A percentile compares a stretch with the other conserved stretches of the same genome.
Conservation (phyloP, 2,113 vertebrate genomes). For the Trachemys scripta region DNA sequence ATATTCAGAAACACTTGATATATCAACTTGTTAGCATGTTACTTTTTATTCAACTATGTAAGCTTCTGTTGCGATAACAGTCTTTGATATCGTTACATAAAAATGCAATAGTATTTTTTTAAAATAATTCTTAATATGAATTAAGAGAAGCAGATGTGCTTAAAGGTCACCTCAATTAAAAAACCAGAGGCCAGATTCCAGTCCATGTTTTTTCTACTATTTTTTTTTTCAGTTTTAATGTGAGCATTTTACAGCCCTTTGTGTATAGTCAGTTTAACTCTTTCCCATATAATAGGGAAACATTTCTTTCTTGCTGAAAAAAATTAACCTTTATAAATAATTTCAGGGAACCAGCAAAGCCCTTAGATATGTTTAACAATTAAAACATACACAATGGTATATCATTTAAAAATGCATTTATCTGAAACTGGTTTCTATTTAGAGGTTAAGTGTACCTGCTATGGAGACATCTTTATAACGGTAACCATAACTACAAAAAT, state of each 20-base stretch:
- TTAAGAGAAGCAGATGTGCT: not conserved
- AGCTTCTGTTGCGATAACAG: not conserved
- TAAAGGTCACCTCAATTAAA: not conserved
- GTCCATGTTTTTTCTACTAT: not conserved
- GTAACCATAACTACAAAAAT: not conserved
- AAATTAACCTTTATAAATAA: not conserved
- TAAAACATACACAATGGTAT: not conserved
- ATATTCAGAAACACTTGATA: not conserved
- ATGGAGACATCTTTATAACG: not conserved
- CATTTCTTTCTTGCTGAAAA: not conserved
- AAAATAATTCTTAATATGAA: not conserved
- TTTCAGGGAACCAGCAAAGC: not conserved
- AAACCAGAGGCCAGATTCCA: not conserved
- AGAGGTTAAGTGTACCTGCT: not conserved
- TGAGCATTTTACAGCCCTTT: not conserved
- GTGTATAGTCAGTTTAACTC: not conserved
- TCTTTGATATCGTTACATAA: not conserved
- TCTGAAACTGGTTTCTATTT: conserved; percentile 14
- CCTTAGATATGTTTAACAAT: not conserved
- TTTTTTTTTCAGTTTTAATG: rapidly evolving
- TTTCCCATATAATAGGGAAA: not conserved
- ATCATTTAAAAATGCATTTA: not conserved
- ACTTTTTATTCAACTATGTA: not conserved
- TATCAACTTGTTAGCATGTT: not conserved
- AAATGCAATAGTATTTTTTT: not conserved